phyloP scores from a whole-genome alignment of 2,888 invertebrate species.

The Zygaena filipendulae region DNA sequence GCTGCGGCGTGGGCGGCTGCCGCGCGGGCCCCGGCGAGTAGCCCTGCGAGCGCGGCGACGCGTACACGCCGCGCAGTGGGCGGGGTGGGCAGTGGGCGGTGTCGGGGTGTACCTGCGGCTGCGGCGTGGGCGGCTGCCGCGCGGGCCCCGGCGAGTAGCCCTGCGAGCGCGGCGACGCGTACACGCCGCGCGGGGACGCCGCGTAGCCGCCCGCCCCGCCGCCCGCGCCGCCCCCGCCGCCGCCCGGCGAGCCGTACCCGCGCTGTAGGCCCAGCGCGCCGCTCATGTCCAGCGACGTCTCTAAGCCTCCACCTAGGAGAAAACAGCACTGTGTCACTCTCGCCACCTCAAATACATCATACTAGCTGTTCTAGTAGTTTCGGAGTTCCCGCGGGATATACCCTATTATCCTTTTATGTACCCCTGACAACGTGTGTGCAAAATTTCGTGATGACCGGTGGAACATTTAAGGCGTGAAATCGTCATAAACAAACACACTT shows the following conservation, averaged over 20 bases:
- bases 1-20: constrained; percentile 39
- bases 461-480: no score
- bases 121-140: constrained; percentile 37
- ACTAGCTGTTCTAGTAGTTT: no score
- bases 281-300: constrained; percentile 26
- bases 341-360: no score
- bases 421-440: no score
- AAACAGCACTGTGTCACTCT: no score
- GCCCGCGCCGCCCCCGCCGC: constrained; percentile 18
- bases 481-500: no score
- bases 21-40: constrained; percentile 43
- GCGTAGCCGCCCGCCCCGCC: constrained; percentile 24
- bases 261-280: constrained; percentile 23
- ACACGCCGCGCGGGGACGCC: constrained; percentile 44
- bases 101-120: constrained; percentile 45
- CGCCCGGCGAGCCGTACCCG: constrained; percentile 17
- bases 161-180: constrained; percentile 52
- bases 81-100: no score
- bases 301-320: constrained; percentile 17
- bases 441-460: no score
- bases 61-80: constrained; percentile 51
- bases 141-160: constrained; percentile 44
- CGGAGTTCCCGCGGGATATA: no score
- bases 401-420: no score
- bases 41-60: constrained; percentile 49